phyloP scores from a whole-genome alignment of 2,888 invertebrate genomes.

The Andrena camellia region DNA sequence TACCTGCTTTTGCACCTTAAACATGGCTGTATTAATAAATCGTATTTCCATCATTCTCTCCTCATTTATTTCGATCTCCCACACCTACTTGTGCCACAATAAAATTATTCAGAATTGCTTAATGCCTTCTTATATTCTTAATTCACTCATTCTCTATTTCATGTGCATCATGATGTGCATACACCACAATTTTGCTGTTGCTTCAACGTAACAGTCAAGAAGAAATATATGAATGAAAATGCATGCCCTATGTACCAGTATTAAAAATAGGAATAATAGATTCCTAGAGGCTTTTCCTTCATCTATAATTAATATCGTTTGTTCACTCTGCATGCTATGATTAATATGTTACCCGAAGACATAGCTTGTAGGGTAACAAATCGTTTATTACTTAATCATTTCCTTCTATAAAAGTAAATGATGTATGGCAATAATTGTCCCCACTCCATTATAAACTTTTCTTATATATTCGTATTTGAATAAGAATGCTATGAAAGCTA shows the following conservation, averaged over 20 bases:
- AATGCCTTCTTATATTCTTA: constrained; percentile 14
- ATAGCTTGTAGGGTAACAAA: background rate
- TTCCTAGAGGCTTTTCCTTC: constrained; percentile 15
- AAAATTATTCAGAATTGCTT: constrained; percentile 18
- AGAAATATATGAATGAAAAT: constrained; percentile 19
- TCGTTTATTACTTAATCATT: constrained; percentile 9
- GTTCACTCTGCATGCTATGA: constrained; percentile 36
- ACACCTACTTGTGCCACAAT: constrained; percentile 13
- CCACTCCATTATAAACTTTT: background rate
- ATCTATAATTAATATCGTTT: background rate
- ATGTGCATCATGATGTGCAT: constrained; percentile 5
- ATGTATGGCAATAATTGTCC: background rate
- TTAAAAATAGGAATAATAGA: background rate
- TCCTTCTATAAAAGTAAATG: background rate
- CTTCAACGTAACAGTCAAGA: constrained; percentile 7
- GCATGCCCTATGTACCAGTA: constrained; percentile 32
- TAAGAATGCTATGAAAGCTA: background rate
- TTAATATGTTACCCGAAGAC: background rate
- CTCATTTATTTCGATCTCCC: constrained; percentile 50
- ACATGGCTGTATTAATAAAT: constrained; percentile 56
- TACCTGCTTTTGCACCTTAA: constrained; percentile 32
- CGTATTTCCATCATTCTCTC: constrained; percentile 43
- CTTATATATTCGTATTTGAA: background rate
- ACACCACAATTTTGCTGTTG: background rate
- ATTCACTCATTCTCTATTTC: constrained; percentile 26